phyloP scores from a whole-genome alignment of 1,140 invertebrate species.

The Hirudo medicinalis region DNA sequence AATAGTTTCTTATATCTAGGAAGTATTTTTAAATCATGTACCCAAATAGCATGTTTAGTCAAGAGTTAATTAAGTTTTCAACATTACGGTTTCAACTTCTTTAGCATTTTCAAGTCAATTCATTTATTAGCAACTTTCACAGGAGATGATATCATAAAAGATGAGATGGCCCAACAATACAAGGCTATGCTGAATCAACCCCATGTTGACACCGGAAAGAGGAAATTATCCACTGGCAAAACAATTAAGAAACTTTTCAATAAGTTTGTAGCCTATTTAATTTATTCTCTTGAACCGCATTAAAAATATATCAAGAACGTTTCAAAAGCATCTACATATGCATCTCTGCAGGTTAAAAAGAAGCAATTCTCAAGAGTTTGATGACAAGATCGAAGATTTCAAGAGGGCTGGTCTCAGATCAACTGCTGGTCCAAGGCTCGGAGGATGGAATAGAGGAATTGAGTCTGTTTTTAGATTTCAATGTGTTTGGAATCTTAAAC shows the following conservation, averaged over 20 bases:
- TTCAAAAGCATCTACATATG: conserved; percentile 1
- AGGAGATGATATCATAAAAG: conserved; percentile 30
- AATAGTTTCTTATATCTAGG: too few species aligned
- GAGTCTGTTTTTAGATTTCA: not conserved
- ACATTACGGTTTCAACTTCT: not conserved
- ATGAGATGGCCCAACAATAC: conserved; percentile 26
- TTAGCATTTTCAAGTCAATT: too few species aligned
- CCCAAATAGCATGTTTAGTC: not conserved
- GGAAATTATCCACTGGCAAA: conserved; percentile 35
- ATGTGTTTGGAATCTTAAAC: not conserved
- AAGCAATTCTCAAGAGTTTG: conserved; percentile 58
- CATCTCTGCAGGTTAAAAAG: conserved; percentile 47
- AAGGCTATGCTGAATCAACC: conserved; percentile 24
- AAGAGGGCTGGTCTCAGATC: conserved; percentile 58
- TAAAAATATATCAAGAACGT: not conserved
- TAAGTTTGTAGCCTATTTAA: conserved; percentile 38
- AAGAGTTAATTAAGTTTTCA: not conserved
- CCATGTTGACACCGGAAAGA: conserved; percentile 4
- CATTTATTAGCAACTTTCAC: conserved; percentile 46
- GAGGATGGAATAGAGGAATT: conserved; percentile 45
- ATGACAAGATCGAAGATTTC: conserved; percentile 45
- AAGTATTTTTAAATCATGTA: too few species aligned
- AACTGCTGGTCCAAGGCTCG: conserved; percentile 61
- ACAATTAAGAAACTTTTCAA: conserved; percentile 55
- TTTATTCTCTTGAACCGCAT: not conserved